These are phyloP conservation scores for Chymomyza amoena DNA, from an alignment of 2,888 invertebrate species.

Conservation along the genomic window DNA sequence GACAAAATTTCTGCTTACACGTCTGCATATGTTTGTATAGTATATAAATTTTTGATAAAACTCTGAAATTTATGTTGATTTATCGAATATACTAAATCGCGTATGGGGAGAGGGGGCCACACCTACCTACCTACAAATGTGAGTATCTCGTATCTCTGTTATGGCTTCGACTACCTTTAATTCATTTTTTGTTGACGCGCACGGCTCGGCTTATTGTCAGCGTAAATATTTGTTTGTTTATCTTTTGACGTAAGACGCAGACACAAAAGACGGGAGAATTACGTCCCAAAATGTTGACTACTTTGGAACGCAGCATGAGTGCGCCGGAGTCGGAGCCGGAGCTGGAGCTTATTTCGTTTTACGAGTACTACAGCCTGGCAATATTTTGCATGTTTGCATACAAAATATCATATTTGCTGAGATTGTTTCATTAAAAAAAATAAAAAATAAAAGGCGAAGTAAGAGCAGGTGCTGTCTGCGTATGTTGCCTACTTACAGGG, in stretches of 20 bases:
- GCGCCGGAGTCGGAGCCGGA: too few relatives aligned
- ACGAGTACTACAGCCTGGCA: slow-evolving; percentile 42
- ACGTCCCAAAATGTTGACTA: background rate
- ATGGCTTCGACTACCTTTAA: slow-evolving; percentile 24
- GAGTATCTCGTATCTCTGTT: background rate
- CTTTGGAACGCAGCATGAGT: background rate
- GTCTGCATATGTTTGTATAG: background rate
- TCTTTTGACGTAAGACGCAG: slow-evolving; percentile 55
- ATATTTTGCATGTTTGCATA: slow-evolving; percentile 74
- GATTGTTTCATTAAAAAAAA: slow-evolving; percentile 72
- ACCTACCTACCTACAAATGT: background rate
- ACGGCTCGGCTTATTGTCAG: slow-evolving; percentile 55
- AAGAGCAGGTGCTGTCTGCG: slow-evolving; percentile 36
- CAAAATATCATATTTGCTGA: slow-evolving; percentile 72
- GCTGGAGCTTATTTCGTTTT: slow-evolving; percentile 56
- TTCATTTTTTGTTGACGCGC: slow-evolving; percentile 35
- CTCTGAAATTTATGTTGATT: slow-evolving; percentile 31
- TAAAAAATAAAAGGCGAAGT: background rate
- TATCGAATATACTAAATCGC: slow-evolving; percentile 27
- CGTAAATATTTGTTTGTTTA: slow-evolving; percentile 70
- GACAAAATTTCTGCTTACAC: slow-evolving; percentile 53
- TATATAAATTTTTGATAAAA: slow-evolving; percentile 43
- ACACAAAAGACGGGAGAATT: background rate
- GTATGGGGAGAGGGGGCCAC: too few relatives aligned
- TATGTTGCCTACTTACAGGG: slow-evolving; percentile 28